Evolutionary conservation across 2,888 invertebrate genomes (phyloP), one percentile per base, ranked within the genome.

Genomic region (Ormyrus thymus): DNA sequence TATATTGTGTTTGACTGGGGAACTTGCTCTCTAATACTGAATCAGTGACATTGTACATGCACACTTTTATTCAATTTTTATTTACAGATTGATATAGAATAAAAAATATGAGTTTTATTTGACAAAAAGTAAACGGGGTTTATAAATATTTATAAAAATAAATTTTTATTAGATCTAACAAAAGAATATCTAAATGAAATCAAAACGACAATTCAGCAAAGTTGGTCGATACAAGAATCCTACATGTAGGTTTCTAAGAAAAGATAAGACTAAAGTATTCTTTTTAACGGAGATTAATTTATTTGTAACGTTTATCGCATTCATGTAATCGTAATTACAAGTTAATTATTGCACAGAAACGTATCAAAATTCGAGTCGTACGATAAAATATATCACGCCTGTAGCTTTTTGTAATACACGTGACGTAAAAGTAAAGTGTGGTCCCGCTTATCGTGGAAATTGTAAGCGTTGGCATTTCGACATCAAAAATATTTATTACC

Each of bases 401-500:
- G 45, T 11, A 45, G 8, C 45, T 43, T 13, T 50, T 65, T 65
- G 1, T 62, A 48, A n/a, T 48, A 13, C n/a, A 45, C 11, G 9
- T 55, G 43, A 48, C n/a, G 56, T 46, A 48, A 56, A 56, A 56
- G 6, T 58, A 8, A 8, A 56, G 8, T n/a, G 10, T 56, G 62
- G 45, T 58, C n/a, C 2, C 7, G n/a, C 8, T 65, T 50, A 68
- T 55, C 46, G 5, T 29, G 29, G 29, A 8, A n/a, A 71, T 59
- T 59, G 43, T 43, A 29, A 29, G 29, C 29, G 45, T n/a, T 13
- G 50, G 7, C 43, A 43, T 56, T 77, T 65, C 50, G 53, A 10
- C 15, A 50, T 65, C 13, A 56, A 64, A 51, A 53, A 65, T 58
- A 56, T 65, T 77, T 71, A 48, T 61, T 75, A 59, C 51, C 4